Evolutionary conservation across 1,140 invertebrate species (phyloP), one percentile per base, ranked within the genome.

Genomic region (Dendroctonus ponderosae): DNA sequence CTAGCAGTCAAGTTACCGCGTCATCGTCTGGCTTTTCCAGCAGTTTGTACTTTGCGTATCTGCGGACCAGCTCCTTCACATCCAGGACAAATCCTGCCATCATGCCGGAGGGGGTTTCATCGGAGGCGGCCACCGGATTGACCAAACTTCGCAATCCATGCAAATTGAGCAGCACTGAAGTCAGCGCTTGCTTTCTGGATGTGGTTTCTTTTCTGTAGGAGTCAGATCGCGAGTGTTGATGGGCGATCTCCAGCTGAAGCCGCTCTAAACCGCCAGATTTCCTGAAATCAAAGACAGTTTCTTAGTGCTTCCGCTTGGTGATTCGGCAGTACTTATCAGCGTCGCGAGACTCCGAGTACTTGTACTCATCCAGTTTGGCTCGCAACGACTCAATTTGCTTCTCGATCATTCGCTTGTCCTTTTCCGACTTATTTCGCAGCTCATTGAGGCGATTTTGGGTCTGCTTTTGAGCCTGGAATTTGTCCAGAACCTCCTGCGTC

Each of bases 261-360:
- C 60, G 46, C 50, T 74, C 70, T 61, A 73, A 69, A 64, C 73
- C 69, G 7, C 56, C 57, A 11, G 70, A 67, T 63, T 74, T 74
- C 49, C 73, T 73, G 15, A 9, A 46, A 68, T 52, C 38, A 38
- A 49, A 15, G 6, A 41, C 6, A 43, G 37, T 37, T 50, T 37
- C n/a, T 58, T 3, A 14, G n/a, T 59, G n/a, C n/a, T n/a, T n/a
- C n/a, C n/a, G n/a, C n/a, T n/a, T 37, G 37, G 40, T 51, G 15
- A 59, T 3, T 52, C 0, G 53, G 9, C 44, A 59, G 8, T 79
- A 91, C 90, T 88, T 85, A 82, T 92, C 89, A 65, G 86, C 86
- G 69, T 91, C 88, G 76, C 89, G 90, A 5, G 87, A 86, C 71
- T 91, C 89, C 0, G 89, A 87, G 77, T 91, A 92, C 77, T 91